Evolutionary conservation across 64 coral and sea anemone genomes (phyloP).

Genomic region (Dendrophyllia cribrosa): DNA sequence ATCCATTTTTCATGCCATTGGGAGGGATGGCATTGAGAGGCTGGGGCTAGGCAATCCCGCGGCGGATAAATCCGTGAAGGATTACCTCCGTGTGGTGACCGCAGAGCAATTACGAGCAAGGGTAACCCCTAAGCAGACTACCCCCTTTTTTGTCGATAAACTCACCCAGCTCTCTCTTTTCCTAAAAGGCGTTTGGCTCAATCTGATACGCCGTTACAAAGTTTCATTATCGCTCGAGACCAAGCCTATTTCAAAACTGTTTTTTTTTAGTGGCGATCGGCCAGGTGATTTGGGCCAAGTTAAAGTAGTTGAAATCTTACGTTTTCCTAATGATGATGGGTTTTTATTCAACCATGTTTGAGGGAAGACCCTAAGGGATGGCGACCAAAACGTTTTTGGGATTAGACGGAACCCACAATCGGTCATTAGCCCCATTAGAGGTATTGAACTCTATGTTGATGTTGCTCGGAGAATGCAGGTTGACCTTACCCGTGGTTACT

Average conservation of each 20-base stretch:
- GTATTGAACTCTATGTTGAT: conserved; percentile 58
- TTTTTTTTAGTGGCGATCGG: conserved; percentile 52
- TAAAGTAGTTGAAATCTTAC: conserved; percentile 48
- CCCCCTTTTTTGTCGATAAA: conserved; percentile 53
- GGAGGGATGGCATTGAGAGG: conserved; percentile 70
- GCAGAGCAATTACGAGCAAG: conserved; percentile 39
- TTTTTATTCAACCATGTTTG: conserved; percentile 46
- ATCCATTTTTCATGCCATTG: conserved; percentile 59
- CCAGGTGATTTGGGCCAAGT: conserved; percentile 30
- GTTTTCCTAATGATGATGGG: conserved; percentile 55
- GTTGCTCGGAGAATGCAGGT: conserved; percentile 28
- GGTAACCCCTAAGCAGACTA: conserved; percentile 49
- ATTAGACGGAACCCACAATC: conserved; percentile 41
- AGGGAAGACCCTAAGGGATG: conserved; percentile 55
- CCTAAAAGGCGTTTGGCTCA: neutral
- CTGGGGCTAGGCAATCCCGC: conserved; percentile 67
- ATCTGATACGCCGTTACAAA: neutral
- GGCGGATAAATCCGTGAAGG: conserved; percentile 58
- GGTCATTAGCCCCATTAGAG: conserved; percentile 35
- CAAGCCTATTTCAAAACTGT: conserved; percentile 57
- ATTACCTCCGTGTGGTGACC: conserved; percentile 46
- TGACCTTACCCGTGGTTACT: conserved; percentile 41
- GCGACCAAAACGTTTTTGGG: conserved; percentile 44
- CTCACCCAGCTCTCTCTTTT: neutral
- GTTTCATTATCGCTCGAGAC: conserved; percentile 56